A percentile compares a stretch with the other conserved stretches of the same genome.
Conservation (phyloP, 2,113 vertebrate species). For the human region DNA sequence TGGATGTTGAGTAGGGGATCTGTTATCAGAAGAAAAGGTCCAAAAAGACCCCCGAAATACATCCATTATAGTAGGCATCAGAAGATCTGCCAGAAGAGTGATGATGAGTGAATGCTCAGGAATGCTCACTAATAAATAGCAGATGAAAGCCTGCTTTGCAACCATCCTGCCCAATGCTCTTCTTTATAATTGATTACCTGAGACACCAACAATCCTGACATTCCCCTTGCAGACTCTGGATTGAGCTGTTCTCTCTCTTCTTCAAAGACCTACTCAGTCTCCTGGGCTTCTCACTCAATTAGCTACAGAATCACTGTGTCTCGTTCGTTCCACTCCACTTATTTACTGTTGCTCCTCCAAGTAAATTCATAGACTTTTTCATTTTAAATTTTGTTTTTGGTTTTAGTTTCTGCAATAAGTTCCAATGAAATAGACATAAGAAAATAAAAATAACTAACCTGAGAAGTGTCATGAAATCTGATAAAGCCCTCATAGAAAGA, state of each 20-base stretch:
- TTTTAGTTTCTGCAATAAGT: neutral
- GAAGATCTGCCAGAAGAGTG: neutral
- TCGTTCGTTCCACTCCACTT: neutral
- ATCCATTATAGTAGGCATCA: neutral
- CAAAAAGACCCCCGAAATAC: neutral
- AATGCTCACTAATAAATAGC: neutral
- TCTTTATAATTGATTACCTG: neutral
- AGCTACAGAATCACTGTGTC: neutral
- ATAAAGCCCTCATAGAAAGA: neutral
- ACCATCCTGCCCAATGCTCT: neutral
- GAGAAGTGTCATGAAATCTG: neutral
- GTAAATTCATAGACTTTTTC: neutral
- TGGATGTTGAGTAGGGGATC: neutral
- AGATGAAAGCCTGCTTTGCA: neutral
- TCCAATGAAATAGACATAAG: neutral
- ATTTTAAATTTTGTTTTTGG: constrained; percentile 15
- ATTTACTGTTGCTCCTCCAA: neutral
- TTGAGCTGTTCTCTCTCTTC: neutral
- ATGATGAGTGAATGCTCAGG: neutral
- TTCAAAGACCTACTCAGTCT: neutral
- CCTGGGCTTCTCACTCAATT: neutral
- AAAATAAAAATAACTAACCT: neutral
- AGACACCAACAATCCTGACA: neutral
- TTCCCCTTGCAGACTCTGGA: neutral
- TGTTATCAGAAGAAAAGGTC: neutral